A percentile compares a stretch with the other conserved stretches of the same genome.
Evolutionary conservation across 2,113 vertebrate species (phyloP).

Genomic region (Oncorhynchus clarkii): DNA sequence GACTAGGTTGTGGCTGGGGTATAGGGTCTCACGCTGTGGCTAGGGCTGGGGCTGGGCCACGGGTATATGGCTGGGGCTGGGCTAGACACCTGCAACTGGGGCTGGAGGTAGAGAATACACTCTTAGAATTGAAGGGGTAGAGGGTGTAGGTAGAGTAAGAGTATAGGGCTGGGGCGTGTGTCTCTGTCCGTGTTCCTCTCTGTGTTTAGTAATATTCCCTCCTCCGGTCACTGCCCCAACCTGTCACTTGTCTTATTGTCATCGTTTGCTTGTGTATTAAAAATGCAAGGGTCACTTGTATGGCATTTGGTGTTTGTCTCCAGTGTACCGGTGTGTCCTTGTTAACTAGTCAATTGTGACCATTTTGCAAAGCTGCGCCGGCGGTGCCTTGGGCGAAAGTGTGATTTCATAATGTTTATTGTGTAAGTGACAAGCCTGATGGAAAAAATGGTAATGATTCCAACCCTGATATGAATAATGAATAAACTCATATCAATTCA

Average conservation of each 20-base stretch:
- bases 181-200: not conserved
- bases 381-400: slow-evolving; percentile 55
- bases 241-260: slow-evolving; percentile 65
- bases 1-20: not conserved
- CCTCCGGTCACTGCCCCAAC: slow-evolving; percentile 19
- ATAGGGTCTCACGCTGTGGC: not conserved
- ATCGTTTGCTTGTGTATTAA: slow-evolving; percentile 66
- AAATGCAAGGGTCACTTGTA: slow-evolving; percentile 70
- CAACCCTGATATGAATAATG: slow-evolving; percentile 68
- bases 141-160: no score
- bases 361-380: slow-evolving; percentile 67
- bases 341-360: slow-evolving; percentile 74
- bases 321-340: slow-evolving; percentile 51
- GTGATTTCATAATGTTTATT: slow-evolving; percentile 71
- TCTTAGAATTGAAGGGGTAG: no score
- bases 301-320: slow-evolving; percentile 69
- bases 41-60: not conserved
- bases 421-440: slow-evolving; percentile 65
- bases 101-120: not conserved
- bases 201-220: slow-evolving; percentile 29
- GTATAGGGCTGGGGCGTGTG: not conserved
- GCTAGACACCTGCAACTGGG: not conserved
- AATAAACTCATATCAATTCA: slow-evolving; percentile 66
- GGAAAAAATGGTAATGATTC: slow-evolving; percentile 63
- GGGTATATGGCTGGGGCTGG: not conserved